Conservation (phyloP, 2,797 vertebrate genomes). For the Enteromius argenteus region DNA sequence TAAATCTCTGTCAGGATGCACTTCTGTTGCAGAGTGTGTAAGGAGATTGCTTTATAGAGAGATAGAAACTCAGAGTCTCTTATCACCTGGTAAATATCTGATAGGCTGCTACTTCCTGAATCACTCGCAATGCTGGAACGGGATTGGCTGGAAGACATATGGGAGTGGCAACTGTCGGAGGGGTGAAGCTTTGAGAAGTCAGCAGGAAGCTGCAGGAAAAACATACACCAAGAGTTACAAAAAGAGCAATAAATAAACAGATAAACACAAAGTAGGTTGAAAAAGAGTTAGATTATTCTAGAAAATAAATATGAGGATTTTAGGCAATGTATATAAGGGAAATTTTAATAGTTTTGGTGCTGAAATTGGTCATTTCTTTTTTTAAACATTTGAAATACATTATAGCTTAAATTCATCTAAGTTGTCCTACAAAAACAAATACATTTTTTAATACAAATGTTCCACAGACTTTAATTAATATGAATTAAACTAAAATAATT, state of each 20-base stretch:
- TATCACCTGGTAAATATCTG: conserved; percentile 98
- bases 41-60: neutral
- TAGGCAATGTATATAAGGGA: neutral
- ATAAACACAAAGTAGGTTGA: neutral
- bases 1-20: conserved; percentile 31
- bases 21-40: conserved; percentile 32
- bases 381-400: neutral
- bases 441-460: neutral
- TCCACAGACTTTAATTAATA: neutral
- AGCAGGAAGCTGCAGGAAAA: conserved; percentile 90
- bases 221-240: conserved; percentile 21
- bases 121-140: conserved; percentile 99
- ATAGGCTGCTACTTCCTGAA: conserved; percentile 99
- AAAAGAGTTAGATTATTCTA: neutral
- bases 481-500: neutral
- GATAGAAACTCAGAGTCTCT: neutral
- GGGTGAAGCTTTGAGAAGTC: conserved; percentile 99
- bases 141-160: conserved; percentile 98
- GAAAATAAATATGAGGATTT: neutral
- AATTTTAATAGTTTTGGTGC: neutral
- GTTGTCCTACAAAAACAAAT: too few species aligned
- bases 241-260: conserved; percentile 46
- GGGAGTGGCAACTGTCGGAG: conserved; percentile 96
- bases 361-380: neutral
- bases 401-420: neutral